Percentiles rank a stretch among this genome's conserved stretches.
Evolutionary conservation across 92 coral and sea anemone genomes (phyloP).

Genomic region (Anthopleura xanthogrammica): DNA sequence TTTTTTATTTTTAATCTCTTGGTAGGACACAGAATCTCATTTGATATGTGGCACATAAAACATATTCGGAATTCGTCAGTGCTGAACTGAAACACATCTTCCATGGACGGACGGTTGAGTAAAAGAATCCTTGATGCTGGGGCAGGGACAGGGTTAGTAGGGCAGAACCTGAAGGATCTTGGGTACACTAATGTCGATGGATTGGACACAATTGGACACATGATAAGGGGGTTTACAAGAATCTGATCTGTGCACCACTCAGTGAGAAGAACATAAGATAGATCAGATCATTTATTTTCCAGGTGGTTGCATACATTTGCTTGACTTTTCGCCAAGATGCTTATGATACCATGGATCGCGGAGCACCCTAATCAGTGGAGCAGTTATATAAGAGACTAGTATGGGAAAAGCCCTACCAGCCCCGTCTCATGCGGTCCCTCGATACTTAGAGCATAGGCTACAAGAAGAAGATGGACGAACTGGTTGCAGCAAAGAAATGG

Average conservation of each 20-base stretch:
- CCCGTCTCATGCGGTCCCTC: too few relatives aligned
- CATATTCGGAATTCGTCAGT: constrained; percentile 33
- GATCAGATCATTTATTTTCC: constrained; percentile 16
- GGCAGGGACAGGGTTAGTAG: constrained; percentile 62
- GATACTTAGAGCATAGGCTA: constrained; percentile 44
- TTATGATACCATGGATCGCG: too few relatives aligned
- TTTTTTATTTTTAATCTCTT: too few relatives aligned
- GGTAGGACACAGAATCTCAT: not conserved
- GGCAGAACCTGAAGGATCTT: constrained; percentile 48
- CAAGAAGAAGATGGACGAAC: constrained; percentile 42
- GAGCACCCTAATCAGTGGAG: too few relatives aligned
- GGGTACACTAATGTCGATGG: constrained; percentile 61
- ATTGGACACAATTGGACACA: constrained; percentile 50
- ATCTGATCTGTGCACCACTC: constrained; percentile 50
- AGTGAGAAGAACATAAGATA: constrained; percentile 45
- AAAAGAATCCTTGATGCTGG: constrained; percentile 57
- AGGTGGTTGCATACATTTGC: constrained; percentile 54
- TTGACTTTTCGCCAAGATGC: constrained; percentile 50
- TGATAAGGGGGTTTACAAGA: constrained; percentile 38
- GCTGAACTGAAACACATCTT: constrained; percentile 26
- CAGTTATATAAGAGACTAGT: too few relatives aligned
- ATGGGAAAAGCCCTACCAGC: too few relatives aligned
- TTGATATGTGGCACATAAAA: constrained; percentile 43
- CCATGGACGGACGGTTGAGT: not conserved
- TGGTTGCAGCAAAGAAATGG: constrained; percentile 45